Conservation (phyloP, 1,140 invertebrate species). For the Aphidius ervi region DNA sequence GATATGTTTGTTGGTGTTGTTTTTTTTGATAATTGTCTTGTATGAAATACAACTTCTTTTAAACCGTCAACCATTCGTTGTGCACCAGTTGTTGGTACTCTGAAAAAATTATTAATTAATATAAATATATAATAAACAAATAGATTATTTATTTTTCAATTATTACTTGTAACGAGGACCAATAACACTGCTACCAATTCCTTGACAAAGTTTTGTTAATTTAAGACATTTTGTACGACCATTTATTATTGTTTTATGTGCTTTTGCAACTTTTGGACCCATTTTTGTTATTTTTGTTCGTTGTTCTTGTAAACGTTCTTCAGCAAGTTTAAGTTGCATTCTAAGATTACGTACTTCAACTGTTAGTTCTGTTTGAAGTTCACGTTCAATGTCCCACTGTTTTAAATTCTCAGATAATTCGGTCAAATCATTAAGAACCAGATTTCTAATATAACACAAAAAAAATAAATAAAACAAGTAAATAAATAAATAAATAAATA, state of each 20-base stretch:
- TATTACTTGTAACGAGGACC: conserved; percentile 47
- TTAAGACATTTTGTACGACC: conserved; percentile 43
- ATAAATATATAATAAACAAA: conserved; percentile 1
- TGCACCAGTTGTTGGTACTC: conserved; percentile 42
- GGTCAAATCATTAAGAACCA: conserved; percentile 40
- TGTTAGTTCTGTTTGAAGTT: conserved; percentile 33
- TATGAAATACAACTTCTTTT: conserved; percentile 43
- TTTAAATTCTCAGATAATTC: conserved; percentile 42
- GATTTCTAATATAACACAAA: conserved; percentile 32
- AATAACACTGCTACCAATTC: conserved; percentile 38
- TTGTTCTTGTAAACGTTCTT: conserved; percentile 39
- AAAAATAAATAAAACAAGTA: conserved; percentile 7
- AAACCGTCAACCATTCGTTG: conserved; percentile 41
- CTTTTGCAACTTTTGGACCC: conserved; percentile 35
- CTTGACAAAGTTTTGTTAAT: conserved; percentile 42
- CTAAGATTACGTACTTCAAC: conserved; percentile 39
- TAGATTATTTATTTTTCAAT: conserved; percentile 6
- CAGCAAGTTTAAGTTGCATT: conserved; percentile 37
- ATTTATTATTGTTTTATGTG: conserved; percentile 39
- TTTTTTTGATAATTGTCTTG: conserved; percentile 39
- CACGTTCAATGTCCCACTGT: conserved; percentile 43
- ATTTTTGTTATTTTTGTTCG: conserved; percentile 37
- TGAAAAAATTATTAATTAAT: conserved; percentile 28
- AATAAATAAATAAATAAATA: conserved; percentile 4
- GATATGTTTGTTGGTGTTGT: conserved; percentile 24